phyloP scores from a whole-genome alignment of 2,797 vertebrate species.

The Cirrhinus molitorella region DNA sequence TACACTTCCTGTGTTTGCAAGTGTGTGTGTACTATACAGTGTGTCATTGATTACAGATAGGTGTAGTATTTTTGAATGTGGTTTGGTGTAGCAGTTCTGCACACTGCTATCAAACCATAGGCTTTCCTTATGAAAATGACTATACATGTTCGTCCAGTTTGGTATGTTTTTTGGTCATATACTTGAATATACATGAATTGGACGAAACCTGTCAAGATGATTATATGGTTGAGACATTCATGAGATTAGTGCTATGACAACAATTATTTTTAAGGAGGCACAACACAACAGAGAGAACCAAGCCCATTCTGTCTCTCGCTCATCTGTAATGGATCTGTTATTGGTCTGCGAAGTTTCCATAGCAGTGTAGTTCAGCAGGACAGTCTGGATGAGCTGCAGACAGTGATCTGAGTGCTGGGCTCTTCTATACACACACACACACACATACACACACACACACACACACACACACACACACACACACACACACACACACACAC shows the following conservation, averaged over 20 bases:
- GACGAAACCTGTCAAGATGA: not conserved
- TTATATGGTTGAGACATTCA: not conserved
- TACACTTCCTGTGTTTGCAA: not conserved
- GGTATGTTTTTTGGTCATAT: not conserved
- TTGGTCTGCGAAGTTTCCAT: not conserved
- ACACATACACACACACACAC: too few relatives aligned
- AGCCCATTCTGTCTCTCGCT: not conserved
- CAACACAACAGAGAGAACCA: not conserved
- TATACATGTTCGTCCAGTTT: not conserved
- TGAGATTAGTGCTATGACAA: not conserved
- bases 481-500: too few relatives aligned
- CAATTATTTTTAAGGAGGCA: not conserved
- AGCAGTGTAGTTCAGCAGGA: not conserved
- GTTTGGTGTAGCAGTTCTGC: not conserved
- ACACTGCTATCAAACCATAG: not conserved
- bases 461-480: too few relatives aligned
- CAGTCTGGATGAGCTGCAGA: not conserved
- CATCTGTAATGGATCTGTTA: not conserved
- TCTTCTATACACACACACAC: too few relatives aligned
- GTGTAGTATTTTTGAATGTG: not conserved
- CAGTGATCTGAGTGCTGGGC: not conserved
- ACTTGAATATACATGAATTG: not conserved
- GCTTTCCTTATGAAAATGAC: not conserved
- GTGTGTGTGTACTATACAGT: not conserved
- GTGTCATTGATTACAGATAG: not conserved